phyloP scores from a whole-genome alignment of 2,888 invertebrate genomes.

The Standfussiana lucernea region DNA sequence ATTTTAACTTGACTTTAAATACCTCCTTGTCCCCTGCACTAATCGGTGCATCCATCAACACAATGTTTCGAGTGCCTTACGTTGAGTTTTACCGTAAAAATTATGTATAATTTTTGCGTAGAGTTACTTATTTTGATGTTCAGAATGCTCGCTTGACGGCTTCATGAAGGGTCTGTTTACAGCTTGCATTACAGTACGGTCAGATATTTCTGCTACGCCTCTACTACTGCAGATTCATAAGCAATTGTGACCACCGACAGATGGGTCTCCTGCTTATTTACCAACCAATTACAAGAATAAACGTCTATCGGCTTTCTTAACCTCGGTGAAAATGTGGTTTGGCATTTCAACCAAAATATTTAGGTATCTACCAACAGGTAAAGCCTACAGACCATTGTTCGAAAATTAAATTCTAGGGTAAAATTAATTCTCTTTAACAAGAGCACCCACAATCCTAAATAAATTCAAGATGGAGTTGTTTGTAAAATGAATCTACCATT shows the following conservation, averaged over 20 bases:
- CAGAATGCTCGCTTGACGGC: too few relatives aligned
- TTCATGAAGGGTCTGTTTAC: too few relatives aligned
- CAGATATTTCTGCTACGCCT: too few relatives aligned
- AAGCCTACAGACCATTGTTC: constrained; percentile 11
- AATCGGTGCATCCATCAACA: too few relatives aligned
- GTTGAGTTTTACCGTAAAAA: too few relatives aligned
- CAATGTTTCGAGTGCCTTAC: too few relatives aligned
- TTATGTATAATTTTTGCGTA: too few relatives aligned
- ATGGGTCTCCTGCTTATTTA: not conserved
- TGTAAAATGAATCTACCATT: constrained; percentile 15
- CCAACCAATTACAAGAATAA: not conserved
- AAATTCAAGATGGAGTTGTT: not conserved
- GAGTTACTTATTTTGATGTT: too few relatives aligned
- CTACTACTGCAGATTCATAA: too few relatives aligned
- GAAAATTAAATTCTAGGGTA: constrained; percentile 8
- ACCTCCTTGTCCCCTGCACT: too few relatives aligned
- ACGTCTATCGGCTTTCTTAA: not conserved
- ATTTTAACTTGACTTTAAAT: too few relatives aligned
- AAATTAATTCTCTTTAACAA: constrained; percentile 16
- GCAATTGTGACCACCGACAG: not conserved
- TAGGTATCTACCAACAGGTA: not conserved
- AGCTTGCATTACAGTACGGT: too few relatives aligned
- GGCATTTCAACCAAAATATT: not conserved
- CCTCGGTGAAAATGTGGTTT: not conserved
- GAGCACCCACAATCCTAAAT: constrained; percentile 2